Evolutionary conservation across 2,113 vertebrate genomes (phyloP).

Genomic region (Tauraco erythrolophus): DNA sequence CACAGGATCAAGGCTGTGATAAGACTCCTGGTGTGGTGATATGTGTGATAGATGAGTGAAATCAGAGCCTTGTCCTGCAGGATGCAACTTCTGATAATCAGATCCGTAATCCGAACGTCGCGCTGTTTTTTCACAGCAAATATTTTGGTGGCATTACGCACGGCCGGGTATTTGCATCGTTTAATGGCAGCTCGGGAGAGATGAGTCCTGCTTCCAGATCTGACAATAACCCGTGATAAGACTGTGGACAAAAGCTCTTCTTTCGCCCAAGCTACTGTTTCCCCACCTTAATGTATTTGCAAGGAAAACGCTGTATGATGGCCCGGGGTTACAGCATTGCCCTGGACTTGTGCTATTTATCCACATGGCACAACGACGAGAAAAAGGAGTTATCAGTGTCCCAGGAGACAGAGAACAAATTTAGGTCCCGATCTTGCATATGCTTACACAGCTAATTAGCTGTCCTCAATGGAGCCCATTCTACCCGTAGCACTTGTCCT

Average conservation of each 20-base stretch:
- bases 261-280: constrained; percentile 1
- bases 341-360: neutral
- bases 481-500: constrained; percentile 24
- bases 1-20: neutral
- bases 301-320: neutral
- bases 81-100: neutral
- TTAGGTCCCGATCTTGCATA: constrained; percentile 39
- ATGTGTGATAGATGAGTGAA: neutral
- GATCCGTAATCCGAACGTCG: fast-evolving
- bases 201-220: neutral
- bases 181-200: neutral
- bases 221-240: neutral
- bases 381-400: neutral
- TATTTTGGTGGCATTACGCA: neutral
- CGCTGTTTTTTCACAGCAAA: neutral
- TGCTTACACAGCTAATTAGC: constrained; percentile 47
- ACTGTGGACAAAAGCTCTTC: neutral
- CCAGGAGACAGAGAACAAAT: constrained; percentile 41
- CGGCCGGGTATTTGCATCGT: neutral
- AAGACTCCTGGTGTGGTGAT: neutral
- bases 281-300: neutral
- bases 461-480: constrained; percentile 26
- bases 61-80: neutral
- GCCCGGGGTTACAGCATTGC: neutral
- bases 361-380: neutral